Base-by-base conservation (phyloP, 2,113 vertebrate species). In the Cygnus buccinator region DNA sequence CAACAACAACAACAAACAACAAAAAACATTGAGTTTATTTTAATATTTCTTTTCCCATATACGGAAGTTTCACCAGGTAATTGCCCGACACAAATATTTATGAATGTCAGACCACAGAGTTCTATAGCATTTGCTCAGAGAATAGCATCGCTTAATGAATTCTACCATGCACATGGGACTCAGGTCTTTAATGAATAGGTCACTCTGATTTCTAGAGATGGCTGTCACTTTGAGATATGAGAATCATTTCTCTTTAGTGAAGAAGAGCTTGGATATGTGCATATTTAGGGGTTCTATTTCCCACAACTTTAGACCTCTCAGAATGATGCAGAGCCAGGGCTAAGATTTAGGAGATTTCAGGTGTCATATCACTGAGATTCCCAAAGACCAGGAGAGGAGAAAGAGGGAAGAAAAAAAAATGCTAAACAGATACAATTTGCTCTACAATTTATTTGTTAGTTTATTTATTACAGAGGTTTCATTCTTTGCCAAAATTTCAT, bases 191-290 rank as follows among this genome's bases (percentile, higher is more conserved):
- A 94, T 94, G 94, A 97, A 85, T 97, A 96, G 92, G 93, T 95
- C 72, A 48, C 81, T 95, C 74, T 67, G 93, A 86, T 97, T 96
- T 96, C 91, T 81, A 58, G 84, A 95, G 94, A 96, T 91, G 76
- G 57, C 84, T 97, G 92, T 94, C 95, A 96, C 63, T 97, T 97
- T 96, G 84, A 97, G 93, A 94, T 87, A 92, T 94, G 95, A 95
- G 90, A 95, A 85, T 94, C 71, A 90, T 97, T 96, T 98, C 71
- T 95, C 77, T 97, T 82, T 83, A 80, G 90, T 77, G 48, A 94
- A 95, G 80, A 95, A 48, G 88, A 95, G 31, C 85, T 93, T 89
- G 82, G 58, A 84, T 96, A 91, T 91, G 89, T 90, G 95, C 76
- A 94, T 94, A 96, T 86, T 81, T 90, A 97, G 81, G 89, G 62